Percentiles rank a stretch among this genome's conserved stretches.
Evolutionary conservation across 2,888 invertebrate genomes (phyloP).

Genomic region (Aphelenchoides bicaudatus): DNA sequence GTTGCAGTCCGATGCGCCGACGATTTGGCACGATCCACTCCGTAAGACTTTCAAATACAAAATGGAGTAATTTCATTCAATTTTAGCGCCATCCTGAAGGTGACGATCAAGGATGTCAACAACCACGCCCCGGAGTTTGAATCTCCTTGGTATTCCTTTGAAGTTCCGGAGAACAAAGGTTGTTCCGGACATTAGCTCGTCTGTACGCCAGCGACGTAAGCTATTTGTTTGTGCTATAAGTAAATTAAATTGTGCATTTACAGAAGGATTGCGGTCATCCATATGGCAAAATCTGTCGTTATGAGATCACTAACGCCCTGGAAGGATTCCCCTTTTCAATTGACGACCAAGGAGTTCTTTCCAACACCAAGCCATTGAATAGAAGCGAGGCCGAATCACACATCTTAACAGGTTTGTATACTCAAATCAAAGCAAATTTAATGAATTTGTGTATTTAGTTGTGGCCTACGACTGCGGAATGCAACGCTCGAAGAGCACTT

Average conservation of each 20-base stretch:
- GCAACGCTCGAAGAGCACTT: slow-evolving; percentile 77
- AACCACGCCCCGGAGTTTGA: slow-evolving; percentile 88
- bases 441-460: too few species aligned
- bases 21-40: slow-evolving; percentile 37
- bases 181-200: slow-evolving; percentile 83
- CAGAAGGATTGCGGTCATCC: slow-evolving; percentile 31
- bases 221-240: slow-evolving; percentile 73
- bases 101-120: slow-evolving; percentile 91
- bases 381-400: slow-evolving; percentile 90
- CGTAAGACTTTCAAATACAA: too few species aligned
- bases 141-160: slow-evolving; percentile 81
- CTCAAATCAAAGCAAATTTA: too few species aligned
- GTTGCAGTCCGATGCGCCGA: slow-evolving; percentile 54
- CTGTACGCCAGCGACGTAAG: slow-evolving; percentile 85
- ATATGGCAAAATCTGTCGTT: slow-evolving; percentile 76
- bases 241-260: neutral
- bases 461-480: slow-evolving; percentile 96
- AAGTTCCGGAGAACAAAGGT: slow-evolving; percentile 77
- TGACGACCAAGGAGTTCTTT: slow-evolving; percentile 66
- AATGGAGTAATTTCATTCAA: neutral
- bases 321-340: slow-evolving; percentile 57
- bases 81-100: slow-evolving; percentile 45
- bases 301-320: slow-evolving; percentile 75
- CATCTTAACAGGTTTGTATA: slow-evolving; percentile 85
- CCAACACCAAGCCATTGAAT: slow-evolving; percentile 86